Conservation (phyloP, 2,888 invertebrate species). For the Chaetoderma sp. region DNA sequence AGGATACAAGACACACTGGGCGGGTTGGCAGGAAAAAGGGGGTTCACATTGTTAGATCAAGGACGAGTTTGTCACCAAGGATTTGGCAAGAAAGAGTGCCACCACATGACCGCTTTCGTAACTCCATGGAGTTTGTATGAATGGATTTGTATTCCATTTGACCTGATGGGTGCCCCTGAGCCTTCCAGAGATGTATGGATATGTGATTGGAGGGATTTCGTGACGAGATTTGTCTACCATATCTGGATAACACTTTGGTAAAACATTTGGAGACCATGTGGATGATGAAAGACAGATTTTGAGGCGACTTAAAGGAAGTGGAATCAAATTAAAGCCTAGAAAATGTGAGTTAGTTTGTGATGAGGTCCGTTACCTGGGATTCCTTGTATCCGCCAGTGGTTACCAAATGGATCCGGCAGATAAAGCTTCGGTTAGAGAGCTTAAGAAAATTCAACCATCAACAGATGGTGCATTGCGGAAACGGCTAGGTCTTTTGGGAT, state of each 20-base stretch:
- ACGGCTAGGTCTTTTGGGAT: constrained; percentile 1
- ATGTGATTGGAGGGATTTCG: constrained; percentile 7
- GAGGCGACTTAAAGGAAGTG: too few species aligned
- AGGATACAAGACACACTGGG: constrained; percentile 24
- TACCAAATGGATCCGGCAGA: constrained; percentile 2
- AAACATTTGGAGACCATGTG: too few species aligned
- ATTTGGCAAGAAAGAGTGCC: too few species aligned
- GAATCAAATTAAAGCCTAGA: background rate
- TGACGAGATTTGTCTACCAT: constrained; percentile 14
- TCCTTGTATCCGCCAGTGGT: background rate
- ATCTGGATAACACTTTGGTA: too few species aligned
- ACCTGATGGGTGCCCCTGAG: constrained; percentile 25
- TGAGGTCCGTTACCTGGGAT: background rate
- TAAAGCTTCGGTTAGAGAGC: background rate
- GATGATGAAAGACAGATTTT: too few species aligned
- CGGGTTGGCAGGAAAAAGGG: constrained; percentile 18
- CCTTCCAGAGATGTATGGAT: constrained; percentile 15
- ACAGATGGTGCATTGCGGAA: background rate
- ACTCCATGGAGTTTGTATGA: constrained; percentile 28
- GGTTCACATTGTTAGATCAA: constrained; percentile 26
- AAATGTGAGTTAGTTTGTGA: background rate
- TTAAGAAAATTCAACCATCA: background rate
- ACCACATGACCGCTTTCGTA: constrained; percentile 7
- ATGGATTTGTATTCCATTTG: constrained; percentile 27
- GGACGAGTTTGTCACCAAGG: constrained; percentile 28